phyloP scores from a whole-genome alignment of 2,888 invertebrate species.

The Flexamia atlantica region DNA sequence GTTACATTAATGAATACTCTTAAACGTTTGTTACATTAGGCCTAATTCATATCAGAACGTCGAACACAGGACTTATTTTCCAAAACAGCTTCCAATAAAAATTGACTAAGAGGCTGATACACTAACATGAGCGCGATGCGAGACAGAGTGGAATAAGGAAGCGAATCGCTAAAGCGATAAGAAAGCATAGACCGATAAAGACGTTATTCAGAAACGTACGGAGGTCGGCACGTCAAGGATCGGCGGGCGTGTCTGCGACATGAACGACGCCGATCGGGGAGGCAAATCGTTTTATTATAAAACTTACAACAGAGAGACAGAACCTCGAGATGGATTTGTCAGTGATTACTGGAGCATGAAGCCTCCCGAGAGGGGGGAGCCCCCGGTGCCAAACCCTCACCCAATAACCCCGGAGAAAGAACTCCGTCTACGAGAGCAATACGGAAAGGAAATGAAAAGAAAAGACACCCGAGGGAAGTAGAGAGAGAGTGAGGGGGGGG shows the following conservation, averaged over 20 bases:
- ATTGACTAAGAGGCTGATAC: no score
- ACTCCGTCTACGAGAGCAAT: conserved; percentile 35
- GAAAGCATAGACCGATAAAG: not conserved
- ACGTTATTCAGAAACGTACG: conserved; percentile 19
- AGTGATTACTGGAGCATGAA: conserved; percentile 58
- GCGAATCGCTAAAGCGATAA: not conserved
- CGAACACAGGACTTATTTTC: no score
- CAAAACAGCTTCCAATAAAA: no score
- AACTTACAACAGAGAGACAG: conserved; percentile 51
- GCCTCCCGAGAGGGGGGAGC: not conserved
- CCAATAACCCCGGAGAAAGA: conserved; percentile 54
- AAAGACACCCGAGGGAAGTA: conserved; percentile 55
- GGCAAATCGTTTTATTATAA: conserved; percentile 59
- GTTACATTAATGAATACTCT: no score
- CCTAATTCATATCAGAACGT: no score
- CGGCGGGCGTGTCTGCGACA: not conserved
- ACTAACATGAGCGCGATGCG: not conserved
- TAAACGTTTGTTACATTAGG: no score
- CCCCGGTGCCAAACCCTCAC: conserved; percentile 25
- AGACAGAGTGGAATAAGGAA: not conserved
- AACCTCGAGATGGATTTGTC: conserved; percentile 48
- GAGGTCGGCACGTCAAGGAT: not conserved
- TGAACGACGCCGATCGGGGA: conserved; percentile 54
- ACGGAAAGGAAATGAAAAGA: conserved; percentile 59
- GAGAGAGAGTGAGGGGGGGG: not conserved